Evolutionary conservation across 1,140 invertebrate species (phyloP).

Genomic region (Scaptomyza montana): DNA sequence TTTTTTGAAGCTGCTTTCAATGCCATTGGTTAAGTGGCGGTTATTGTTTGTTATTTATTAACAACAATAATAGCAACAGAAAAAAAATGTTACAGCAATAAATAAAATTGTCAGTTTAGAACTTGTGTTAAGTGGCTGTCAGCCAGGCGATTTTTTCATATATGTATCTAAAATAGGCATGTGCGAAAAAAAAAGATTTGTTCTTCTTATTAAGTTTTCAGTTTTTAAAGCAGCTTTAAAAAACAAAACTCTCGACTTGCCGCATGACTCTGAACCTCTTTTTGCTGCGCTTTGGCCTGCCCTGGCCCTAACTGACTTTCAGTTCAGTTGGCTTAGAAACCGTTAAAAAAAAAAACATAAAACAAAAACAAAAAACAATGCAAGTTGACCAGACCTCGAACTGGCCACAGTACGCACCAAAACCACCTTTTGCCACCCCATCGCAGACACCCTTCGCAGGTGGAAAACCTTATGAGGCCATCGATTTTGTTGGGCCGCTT

Average conservation of each 20-base stretch:
- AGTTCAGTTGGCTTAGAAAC: constrained; percentile 63
- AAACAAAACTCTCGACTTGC: constrained; percentile 29
- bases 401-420: constrained; percentile 8
- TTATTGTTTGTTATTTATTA: constrained; percentile 14
- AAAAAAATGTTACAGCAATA: constrained; percentile 23
- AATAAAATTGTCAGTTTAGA: constrained; percentile 34
- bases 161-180: constrained; percentile 40
- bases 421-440: background rate
- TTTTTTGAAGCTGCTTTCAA: constrained; percentile 29
- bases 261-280: constrained; percentile 42
- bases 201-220: background rate
- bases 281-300: constrained; percentile 41
- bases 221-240: constrained; percentile 24
- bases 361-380: background rate
- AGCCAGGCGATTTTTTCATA: constrained; percentile 19
- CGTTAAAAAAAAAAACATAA: constrained; percentile 32
- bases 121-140: constrained; percentile 46
- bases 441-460: constrained; percentile 10
- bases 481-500: constrained; percentile 66
- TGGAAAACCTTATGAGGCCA: constrained; percentile 69
- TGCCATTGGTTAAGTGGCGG: constrained; percentile 28
- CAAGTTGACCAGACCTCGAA: constrained; percentile 51
- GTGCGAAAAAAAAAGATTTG: background rate
- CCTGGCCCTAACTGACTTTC: constrained; percentile 61
- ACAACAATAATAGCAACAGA: constrained; percentile 4